phyloP scores from a whole-genome alignment of 2,113 vertebrate genomes.

The Vulpes vulpes region DNA sequence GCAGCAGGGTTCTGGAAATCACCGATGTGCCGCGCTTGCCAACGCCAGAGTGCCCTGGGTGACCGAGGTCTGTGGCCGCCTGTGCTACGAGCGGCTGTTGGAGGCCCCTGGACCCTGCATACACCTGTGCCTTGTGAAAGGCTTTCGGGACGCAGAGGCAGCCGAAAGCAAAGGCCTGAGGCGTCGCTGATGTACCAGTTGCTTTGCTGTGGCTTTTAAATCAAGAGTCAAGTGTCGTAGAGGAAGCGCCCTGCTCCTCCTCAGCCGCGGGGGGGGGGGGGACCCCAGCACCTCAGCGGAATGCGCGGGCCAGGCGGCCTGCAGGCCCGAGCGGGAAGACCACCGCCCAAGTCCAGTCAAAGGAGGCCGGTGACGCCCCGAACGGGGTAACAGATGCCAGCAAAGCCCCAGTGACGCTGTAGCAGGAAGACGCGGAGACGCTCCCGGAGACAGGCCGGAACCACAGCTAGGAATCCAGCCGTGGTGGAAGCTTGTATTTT shows the following conservation, averaged over 20 bases:
- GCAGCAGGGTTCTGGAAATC: not conserved
- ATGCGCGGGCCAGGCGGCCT: no score
- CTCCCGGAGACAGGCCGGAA: not conserved
- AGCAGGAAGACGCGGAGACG: not conserved
- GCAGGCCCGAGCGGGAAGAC: no score
- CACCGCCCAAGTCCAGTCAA: no score
- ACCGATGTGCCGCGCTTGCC: not conserved
- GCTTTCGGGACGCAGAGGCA: not conserved
- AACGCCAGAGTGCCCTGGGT: not conserved
- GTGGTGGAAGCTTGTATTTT: not conserved
- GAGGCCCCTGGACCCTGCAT: no score
- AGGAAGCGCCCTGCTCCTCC: not conserved
- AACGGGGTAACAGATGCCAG: conserved; percentile 4
- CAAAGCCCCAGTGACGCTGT: not conserved
- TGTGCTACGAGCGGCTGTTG: no score
- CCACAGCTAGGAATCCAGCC: not conserved
- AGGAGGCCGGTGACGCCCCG: not conserved
- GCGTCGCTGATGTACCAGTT: conserved; percentile 49
- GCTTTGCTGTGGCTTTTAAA: conserved; percentile 72
- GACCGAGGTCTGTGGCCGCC: no score
- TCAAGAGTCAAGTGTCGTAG: conserved; percentile 62
- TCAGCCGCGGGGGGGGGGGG: no score
- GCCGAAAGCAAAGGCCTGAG: conserved; percentile 47
- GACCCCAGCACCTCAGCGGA: no score
- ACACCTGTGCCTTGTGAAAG: not conserved